These are phyloP conservation scores for Drosophila ananassae DNA, from an alignment of 1,140 invertebrate genomes.

Conservation along the genomic window DNA sequence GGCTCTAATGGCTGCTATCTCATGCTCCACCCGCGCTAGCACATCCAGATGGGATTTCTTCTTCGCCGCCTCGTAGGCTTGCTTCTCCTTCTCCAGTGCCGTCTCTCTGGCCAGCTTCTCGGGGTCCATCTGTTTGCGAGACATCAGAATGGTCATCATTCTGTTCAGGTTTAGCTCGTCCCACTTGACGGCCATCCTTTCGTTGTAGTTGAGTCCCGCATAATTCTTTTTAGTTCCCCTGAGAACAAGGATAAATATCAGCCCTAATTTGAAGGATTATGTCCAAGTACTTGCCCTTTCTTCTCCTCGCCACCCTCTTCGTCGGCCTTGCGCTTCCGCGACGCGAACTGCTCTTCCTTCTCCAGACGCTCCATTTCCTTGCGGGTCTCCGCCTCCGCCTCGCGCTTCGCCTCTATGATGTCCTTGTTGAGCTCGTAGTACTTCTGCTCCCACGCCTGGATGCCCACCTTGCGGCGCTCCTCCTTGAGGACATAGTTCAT, in stretches of 20 bases:
- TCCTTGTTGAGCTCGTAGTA: constrained; percentile 80
- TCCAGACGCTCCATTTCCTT: constrained; percentile 77
- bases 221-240: constrained; percentile 4
- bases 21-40: constrained; percentile 58
- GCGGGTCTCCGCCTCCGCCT: constrained; percentile 62
- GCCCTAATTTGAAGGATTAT: too few relatives aligned
- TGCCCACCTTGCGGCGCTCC: constrained; percentile 66
- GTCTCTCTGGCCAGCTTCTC: constrained; percentile 76
- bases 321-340: constrained; percentile 37
- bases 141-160: constrained; percentile 77
- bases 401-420: constrained; percentile 75
- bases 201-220: constrained; percentile 52
- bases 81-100: constrained; percentile 73
- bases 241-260: background rate
- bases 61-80: constrained; percentile 71
- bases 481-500: constrained; percentile 63
- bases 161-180: constrained; percentile 79
- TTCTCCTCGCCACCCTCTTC: constrained; percentile 22
- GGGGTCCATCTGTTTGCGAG: constrained; percentile 77
- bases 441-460: constrained; percentile 74
- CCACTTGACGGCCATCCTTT: constrained; percentile 68
- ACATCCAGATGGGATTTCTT: constrained; percentile 66
- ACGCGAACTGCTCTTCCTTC: constrained; percentile 46
- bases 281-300: constrained; percentile 18
- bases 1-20: constrained; percentile 63